A percentile compares a stretch with the other conserved stretches of the same genome.
These are phyloP conservation scores for Siniperca undulata DNA, from an alignment of 2,797 vertebrate species.

Conservation along the genomic window DNA sequence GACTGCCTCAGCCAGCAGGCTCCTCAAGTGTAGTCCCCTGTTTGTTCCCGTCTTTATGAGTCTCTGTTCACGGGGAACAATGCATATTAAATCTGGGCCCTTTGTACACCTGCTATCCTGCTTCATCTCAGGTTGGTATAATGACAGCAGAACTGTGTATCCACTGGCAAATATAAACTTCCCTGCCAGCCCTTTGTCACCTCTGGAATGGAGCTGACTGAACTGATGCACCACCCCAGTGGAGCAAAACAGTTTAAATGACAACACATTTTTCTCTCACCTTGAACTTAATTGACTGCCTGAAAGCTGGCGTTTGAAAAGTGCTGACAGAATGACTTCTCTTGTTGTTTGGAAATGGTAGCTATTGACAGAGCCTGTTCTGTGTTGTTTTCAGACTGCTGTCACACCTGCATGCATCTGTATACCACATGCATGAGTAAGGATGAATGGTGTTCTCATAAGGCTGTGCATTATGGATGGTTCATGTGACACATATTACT, in stretches of 20 bases:
- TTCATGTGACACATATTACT: slow-evolving; percentile 38
- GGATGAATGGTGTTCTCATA: slow-evolving; percentile 12
- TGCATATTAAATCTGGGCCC: slow-evolving; percentile 32
- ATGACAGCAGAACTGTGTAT: slow-evolving; percentile 51
- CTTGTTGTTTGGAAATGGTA: slow-evolving; percentile 55
- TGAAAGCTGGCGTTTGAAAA: slow-evolving; percentile 77
- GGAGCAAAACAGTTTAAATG: slow-evolving; percentile 80
- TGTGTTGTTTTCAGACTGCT: slow-evolving; percentile 53
- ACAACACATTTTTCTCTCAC: slow-evolving; percentile 85
- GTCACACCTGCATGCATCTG: slow-evolving; percentile 46
- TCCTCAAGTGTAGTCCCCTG: slow-evolving; percentile 18
- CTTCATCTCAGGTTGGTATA: slow-evolving; percentile 46
- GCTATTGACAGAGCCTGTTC: slow-evolving; percentile 53
- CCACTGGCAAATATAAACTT: slow-evolving; percentile 74
- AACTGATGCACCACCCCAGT: slow-evolving; percentile 74
- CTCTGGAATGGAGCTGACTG: slow-evolving; percentile 72
- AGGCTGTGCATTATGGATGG: slow-evolving; percentile 26
- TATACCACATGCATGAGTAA: slow-evolving; percentile 12
- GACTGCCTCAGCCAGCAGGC: slow-evolving; percentile 35
- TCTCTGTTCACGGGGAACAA: not conserved
- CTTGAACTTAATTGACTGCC: slow-evolving; percentile 88
- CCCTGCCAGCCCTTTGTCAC: slow-evolving; percentile 75
- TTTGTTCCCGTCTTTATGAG: slow-evolving; percentile 21
- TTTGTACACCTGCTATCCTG: slow-evolving; percentile 32
- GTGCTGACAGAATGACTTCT: slow-evolving; percentile 78